phyloP scores from a whole-genome alignment of 2,888 invertebrate species.

The Pandemis cinnamomeana region DNA sequence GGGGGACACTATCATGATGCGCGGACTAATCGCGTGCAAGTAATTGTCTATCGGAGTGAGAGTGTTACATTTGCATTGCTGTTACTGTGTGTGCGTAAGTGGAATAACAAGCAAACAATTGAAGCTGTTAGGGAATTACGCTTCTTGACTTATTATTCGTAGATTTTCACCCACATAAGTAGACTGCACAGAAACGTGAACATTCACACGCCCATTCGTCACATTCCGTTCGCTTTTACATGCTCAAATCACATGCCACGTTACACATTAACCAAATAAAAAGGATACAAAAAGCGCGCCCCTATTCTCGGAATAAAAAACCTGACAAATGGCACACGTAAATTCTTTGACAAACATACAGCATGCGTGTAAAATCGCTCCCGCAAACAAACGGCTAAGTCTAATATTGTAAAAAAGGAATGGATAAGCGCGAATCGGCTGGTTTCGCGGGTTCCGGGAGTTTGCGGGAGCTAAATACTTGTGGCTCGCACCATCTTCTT shows the following conservation, averaged over 20 bases:
- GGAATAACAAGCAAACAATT: too few relatives aligned
- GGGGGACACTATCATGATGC: too few relatives aligned
- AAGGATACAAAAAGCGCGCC: not conserved
- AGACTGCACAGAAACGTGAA: not conserved
- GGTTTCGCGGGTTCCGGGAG: not conserved
- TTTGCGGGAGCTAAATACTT: too few relatives aligned
- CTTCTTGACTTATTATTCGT: too few relatives aligned
- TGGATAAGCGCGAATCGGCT: not conserved
- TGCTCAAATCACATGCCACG: not conserved
- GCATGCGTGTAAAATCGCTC: slow-evolving; percentile 24
- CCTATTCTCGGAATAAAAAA: not conserved
- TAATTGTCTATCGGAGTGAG: too few relatives aligned
- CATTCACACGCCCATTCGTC: not conserved
- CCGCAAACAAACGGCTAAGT: slow-evolving; percentile 21
- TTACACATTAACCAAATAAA: slow-evolving; percentile 15
- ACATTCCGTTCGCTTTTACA: not conserved
- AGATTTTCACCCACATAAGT: too few relatives aligned
- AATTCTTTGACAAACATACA: slow-evolving; percentile 31
- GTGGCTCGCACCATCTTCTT: too few relatives aligned
- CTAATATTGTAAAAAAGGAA: slow-evolving; percentile 21
- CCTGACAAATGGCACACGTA: slow-evolving; percentile 15
- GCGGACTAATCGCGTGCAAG: too few relatives aligned
- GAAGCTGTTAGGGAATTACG: too few relatives aligned
- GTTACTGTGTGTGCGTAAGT: too few relatives aligned
- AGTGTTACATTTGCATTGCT: too few relatives aligned